phyloP scores from a whole-genome alignment of 2,113 vertebrate species.

The Cisticola juncidis region DNA sequence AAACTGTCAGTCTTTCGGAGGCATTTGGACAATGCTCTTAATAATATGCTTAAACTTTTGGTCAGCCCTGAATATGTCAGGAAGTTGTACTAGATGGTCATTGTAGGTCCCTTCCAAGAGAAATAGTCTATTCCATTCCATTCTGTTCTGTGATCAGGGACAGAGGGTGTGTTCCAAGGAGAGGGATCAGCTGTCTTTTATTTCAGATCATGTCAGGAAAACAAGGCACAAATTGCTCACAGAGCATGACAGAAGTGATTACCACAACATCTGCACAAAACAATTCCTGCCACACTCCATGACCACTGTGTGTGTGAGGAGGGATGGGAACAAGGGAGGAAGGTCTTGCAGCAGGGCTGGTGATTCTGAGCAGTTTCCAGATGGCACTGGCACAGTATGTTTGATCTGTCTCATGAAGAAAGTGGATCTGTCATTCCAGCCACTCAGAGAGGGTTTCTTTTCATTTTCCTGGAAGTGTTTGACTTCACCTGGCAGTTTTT shows the following conservation, averaged over 20 bases:
- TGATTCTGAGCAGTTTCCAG: conserved; percentile 3
- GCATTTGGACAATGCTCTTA: neutral
- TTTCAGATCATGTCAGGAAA: neutral
- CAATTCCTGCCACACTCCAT: neutral
- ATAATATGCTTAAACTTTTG: neutral
- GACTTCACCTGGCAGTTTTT: neutral
- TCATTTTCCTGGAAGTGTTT: conserved; percentile 39
- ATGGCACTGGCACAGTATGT: neutral
- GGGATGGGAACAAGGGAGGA: neutral
- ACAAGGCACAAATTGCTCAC: neutral
- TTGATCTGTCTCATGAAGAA: conserved; percentile 10
- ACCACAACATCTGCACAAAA: neutral
- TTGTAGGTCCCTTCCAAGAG: neutral
- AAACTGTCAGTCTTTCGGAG: neutral
- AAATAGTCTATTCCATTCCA: neutral
- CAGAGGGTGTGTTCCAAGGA: neutral
- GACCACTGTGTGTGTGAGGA: neutral
- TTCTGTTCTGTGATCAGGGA: neutral
- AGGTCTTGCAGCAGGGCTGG: neutral
- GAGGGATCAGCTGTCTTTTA: neutral
- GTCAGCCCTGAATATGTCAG: neutral
- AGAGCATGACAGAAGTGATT: neutral
- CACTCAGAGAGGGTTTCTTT: conserved; percentile 2
- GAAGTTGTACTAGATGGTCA: neutral
- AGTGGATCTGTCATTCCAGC: conserved; percentile 34